Base-by-base conservation (phyloP, 1,140 invertebrate species). In the Trichonephila clavata region DNA sequence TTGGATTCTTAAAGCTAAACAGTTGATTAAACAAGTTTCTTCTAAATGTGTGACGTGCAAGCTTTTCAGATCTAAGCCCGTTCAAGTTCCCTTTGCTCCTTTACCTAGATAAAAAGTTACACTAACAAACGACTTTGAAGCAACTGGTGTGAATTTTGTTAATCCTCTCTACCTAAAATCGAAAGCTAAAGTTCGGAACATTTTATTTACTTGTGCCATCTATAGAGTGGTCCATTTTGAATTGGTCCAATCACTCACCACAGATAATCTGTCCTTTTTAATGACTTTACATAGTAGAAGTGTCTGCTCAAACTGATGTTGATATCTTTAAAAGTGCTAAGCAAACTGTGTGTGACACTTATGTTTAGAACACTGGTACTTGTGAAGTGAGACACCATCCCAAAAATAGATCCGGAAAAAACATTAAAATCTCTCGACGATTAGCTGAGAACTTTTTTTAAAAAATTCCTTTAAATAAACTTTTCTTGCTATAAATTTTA, bases 1-100 rank as follows among this genome's bases (percentile, higher is more conserved):
- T 77, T 94, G 93, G 93, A 90, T 94, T 14, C 27, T 94, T 61
- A 83, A 57, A 68, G 24, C 57, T 39, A 90, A 63, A 32, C 2
- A 32, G 32, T 32, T 32, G 2, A 90, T 86, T n/a, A 43, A 32
- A 32, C 32, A 32, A 2, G 32, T 32, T 2, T 2, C 2, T 32
- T 32, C 32, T 32, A 32, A 32, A 21, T 65, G 63, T 65, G 21
- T n/a, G 6, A 21, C n/a, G 20, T 65, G 21, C 20, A n/a, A 18
- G n/a, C 20, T 2, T 65, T 65, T 21, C 20, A 65, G 0, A 7
- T 20, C 7, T n/a, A 65, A 65, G n/a, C n/a, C 63, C 8, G 2
- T n/a, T n/a, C 4, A 65, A 6, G 20, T 5, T 8, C 83, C 57
- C 1, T 86, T 86, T 86, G 14, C 57, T 24, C 84, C 92, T 24